Base-by-base conservation (phyloP, 2,113 vertebrate species). In the Carassius gibelio region DNA sequence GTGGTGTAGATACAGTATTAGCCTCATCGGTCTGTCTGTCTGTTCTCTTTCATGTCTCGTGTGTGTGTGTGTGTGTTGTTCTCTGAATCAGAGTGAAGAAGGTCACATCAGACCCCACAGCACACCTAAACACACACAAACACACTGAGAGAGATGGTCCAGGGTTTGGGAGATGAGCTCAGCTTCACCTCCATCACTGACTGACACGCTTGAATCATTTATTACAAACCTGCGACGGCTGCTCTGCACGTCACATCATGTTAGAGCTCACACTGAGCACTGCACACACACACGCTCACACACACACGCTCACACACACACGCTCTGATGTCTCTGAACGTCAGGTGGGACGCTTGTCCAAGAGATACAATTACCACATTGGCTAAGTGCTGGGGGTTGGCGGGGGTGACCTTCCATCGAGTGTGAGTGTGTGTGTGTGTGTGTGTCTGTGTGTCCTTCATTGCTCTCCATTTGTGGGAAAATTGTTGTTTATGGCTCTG, bases 101-200 rank as follows among this genome's bases (percentile, higher is more conserved):
- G 99, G 96, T 97, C 97, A 96, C 97, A 99, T 99, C 97, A 99
- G 95, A 96, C 93, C 94, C 95, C 95, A 91, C 95, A 95, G 95
- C 96, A 96, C 94, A 94, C 96, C 95, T 96, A 95, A 96, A 69
- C 55, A 50, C 61, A 76, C 80, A 30, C 10, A 30, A 36, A 9
- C 45, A 86, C 95, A 94, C 96, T 95, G 92, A 90, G 95, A 92
- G 94, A 97, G 95, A 95, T 96, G 2, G 2, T 9, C 57, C 1
- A 94, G 94, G 66, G 17, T 79, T 50, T 30, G 75, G 89, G 96
- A 92, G 0, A 86, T 86, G 69, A 55, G 52, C 52, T 55, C 52
- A 95, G 93, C 95, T 95, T 97, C 96, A 96, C 95, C 96, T 95
- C 94, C 94, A 92, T 66, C 38, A 7, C 91, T 14, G 89, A 88